phyloP scores from a whole-genome alignment of 2,113 vertebrate genomes.

The Pristiophorus japonicus region DNA sequence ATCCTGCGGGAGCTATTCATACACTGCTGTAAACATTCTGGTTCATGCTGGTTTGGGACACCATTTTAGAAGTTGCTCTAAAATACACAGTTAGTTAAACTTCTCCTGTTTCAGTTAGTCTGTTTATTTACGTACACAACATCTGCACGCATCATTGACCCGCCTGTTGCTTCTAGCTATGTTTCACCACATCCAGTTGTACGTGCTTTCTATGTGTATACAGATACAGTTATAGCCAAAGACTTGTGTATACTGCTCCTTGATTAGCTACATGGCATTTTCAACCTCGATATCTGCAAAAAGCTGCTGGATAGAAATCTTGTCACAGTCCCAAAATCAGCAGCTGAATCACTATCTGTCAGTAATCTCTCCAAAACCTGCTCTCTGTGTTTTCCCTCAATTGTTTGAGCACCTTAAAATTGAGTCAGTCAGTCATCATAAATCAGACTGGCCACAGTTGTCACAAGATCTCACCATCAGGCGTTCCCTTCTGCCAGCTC shows the following conservation, averaged over 20 bases:
- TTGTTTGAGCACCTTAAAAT: neutral
- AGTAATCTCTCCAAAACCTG: neutral
- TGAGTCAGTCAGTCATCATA: neutral
- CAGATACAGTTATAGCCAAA: neutral
- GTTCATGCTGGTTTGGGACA: too few species aligned
- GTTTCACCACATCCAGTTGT: neutral
- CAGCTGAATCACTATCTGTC: neutral
- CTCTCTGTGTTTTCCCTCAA: neutral
- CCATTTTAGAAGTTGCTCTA: too few species aligned
- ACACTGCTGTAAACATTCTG: too few species aligned
- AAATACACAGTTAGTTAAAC: too few species aligned
- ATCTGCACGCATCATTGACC: neutral
- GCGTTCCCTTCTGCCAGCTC: neutral
- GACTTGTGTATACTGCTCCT: neutral
- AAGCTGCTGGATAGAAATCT: neutral
- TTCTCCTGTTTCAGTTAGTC: too few species aligned
- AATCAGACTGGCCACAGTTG: neutral
- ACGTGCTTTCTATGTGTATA: neutral
- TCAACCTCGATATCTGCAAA: neutral
- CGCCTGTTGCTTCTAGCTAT: neutral
- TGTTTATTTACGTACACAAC: too few species aligned
- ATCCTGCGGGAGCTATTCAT: too few species aligned
- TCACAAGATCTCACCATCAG: neutral
- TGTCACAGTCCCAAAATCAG: neutral
- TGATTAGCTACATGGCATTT: neutral